Percentiles rank a stretch among this genome's conserved stretches.
phyloP scores from a whole-genome alignment of 2,888 invertebrate species.

The Silvanus unidentatus region DNA sequence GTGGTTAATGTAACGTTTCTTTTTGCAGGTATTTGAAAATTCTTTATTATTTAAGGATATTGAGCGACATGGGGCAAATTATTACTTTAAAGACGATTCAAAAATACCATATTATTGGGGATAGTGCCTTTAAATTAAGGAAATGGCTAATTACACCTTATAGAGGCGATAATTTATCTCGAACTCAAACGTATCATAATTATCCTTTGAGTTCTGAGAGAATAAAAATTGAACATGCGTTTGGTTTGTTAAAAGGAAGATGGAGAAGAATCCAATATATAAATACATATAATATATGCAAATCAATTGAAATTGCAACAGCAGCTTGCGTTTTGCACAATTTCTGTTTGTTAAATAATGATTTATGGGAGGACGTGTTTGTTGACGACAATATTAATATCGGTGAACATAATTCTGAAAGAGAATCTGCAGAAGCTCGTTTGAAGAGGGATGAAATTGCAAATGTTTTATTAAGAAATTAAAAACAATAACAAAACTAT shows the following conservation, averaged over 20 bases:
- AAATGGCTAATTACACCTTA: constrained; percentile 16
- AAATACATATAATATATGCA: constrained; percentile 15
- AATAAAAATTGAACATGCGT: constrained; percentile 13
- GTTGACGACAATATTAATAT: no score
- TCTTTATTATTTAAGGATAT: no score
- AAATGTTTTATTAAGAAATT: no score
- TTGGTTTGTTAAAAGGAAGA: constrained; percentile 15
- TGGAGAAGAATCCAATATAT: constrained; percentile 17
- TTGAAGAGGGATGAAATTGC: no score
- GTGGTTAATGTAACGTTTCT: constrained; percentile 4
- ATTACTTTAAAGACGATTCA: no score
- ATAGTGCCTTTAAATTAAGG: constrained; percentile 15
- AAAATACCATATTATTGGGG: constrained; percentile 13
- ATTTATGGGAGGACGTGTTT: constrained; percentile 3
- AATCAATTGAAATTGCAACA: constrained; percentile 15
- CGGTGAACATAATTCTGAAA: no score
- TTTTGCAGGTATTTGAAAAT: neutral
- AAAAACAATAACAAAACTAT: no score
- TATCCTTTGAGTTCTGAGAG: constrained; percentile 10
- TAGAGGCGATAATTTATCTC: constrained; percentile 10
- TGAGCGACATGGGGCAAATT: no score
- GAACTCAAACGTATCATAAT: no score
- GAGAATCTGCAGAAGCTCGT: no score
- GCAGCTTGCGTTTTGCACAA: constrained; percentile 16
- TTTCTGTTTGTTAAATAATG: constrained; percentile 11